Percentiles rank a stretch among this genome's conserved stretches.
Conservation (phyloP, 2,888 invertebrate genomes). For the Tiliacea citrago region DNA sequence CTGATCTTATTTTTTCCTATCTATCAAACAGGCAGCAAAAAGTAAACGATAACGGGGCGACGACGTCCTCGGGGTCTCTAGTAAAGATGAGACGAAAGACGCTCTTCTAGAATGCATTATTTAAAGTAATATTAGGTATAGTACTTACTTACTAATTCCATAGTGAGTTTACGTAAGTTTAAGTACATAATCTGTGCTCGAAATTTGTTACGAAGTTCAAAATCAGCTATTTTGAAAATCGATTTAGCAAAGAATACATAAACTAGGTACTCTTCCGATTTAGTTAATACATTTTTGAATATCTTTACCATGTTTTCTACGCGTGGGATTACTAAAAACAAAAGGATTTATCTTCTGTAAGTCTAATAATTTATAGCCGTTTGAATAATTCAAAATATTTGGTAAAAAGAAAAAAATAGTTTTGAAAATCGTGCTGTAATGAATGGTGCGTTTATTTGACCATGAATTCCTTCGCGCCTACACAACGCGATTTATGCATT, state of each 20-base stretch:
- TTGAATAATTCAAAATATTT: not conserved
- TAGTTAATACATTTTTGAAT: too few relatives aligned
- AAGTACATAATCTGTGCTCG: not conserved
- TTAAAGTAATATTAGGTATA: not conserved
- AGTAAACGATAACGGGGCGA: too few relatives aligned
- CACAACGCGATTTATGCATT: not conserved
- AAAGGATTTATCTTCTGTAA: conserved; percentile 52
- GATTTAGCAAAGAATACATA: not conserved
- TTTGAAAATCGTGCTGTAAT: too few relatives aligned
- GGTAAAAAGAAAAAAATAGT: not conserved
- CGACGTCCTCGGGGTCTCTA: too few relatives aligned
- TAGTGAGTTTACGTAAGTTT: too few relatives aligned
- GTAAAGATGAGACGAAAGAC: too few relatives aligned
- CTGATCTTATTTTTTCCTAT: too few relatives aligned
- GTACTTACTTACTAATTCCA: not conserved
- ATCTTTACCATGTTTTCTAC: conserved; percentile 33
- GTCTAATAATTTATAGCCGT: conserved; percentile 16
- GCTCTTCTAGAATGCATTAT: not conserved
- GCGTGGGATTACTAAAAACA: conserved; percentile 46
- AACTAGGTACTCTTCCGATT: too few relatives aligned
- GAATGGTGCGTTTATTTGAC: not conserved
- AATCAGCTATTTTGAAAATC: conserved; percentile 3
- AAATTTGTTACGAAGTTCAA: conserved; percentile 15
- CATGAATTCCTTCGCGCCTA: not conserved
- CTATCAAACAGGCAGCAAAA: too few relatives aligned